Evolutionary conservation across 2,888 invertebrate species (phyloP).

Genomic region (Napeogenes sylphis): DNA sequence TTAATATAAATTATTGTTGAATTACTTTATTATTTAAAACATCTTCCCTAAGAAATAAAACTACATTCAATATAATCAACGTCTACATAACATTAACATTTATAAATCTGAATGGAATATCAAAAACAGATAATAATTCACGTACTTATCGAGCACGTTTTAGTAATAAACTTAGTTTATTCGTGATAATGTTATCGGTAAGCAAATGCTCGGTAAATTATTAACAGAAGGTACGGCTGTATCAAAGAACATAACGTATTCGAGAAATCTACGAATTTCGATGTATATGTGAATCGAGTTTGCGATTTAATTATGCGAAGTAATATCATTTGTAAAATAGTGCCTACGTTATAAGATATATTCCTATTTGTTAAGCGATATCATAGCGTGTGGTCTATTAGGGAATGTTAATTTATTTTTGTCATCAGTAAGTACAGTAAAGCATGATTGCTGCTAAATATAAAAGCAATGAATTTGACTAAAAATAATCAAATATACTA

Average conservation of each 20-base stretch:
- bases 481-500: too few species aligned
- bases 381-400: not conserved
- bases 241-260: conserved; percentile 21
- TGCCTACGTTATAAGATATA: not conserved
- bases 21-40: too few species aligned
- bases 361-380: not conserved
- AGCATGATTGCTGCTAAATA: too few species aligned
- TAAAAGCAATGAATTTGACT: too few species aligned
- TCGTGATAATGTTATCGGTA: conserved; percentile 24
- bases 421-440: too few species aligned
- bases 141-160: conserved; percentile 21
- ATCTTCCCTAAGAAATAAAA: too few species aligned
- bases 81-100: too few species aligned
- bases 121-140: conserved; percentile 17
- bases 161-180: conserved; percentile 23
- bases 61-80: too few species aligned
- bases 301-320: not conserved
- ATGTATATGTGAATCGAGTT: conserved; percentile 10
- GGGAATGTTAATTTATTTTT: too few species aligned
- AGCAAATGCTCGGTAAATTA: conserved; percentile 24
- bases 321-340: not conserved
- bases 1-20: not conserved
- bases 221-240: conserved; percentile 18
- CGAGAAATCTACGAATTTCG: conserved; percentile 13
- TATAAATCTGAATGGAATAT: conserved; percentile 8